Base-by-base conservation (phyloP, 2,797 vertebrate genomes). In the Acropternis orthonyx region DNA sequence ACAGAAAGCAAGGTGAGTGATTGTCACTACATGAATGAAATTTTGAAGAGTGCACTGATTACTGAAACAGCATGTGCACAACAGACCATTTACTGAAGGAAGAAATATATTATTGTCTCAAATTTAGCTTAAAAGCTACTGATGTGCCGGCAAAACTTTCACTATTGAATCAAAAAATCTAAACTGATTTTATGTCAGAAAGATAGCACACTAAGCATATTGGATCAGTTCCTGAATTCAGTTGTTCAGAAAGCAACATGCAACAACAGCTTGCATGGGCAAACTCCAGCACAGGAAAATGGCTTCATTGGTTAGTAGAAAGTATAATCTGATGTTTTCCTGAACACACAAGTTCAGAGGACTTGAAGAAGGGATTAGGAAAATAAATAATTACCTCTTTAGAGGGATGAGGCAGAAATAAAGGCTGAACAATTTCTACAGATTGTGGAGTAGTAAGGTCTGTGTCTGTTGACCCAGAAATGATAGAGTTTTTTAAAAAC, bases 291-390 rank as follows among this genome's bases (percentile, higher is more conserved):
- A 30, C 1, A 54, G n/a, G 46, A 55, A 66, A 72, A 78, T 32
- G 3, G 5, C 34, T 58, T 55, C 17, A n/a, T 34, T 36, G 11
- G 13, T 55, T 41, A 71, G 26, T 14, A 79, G 69, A 71, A 69
- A 66, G 27, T 15, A 43, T 39, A 43, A 1, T 39, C 32, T 85
- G 4, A 10, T 66, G 7, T 66, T 85, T 73, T 68, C 6, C 46
- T 76, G 67, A 14, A 43, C 1, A 1, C 1, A 0, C 3, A 4
- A 43, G 1, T 13, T 92, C 16, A 48, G 26, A 69, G 10, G 26
- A 71, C 41, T 32, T 19, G 5, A 54, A 43, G 23, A 58, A 68
- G 39, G 6, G 2, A 36, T n/a, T 24, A 74, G 37, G 15, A 67
- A 49, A 88, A 68, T 0, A 75, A 76, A 46, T 37, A 59, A n/a